Evolutionary conservation across 2,113 vertebrate species (phyloP), one percentile per base, ranked within the genome.

Genomic region (Oncorhynchus mykiss): DNA sequence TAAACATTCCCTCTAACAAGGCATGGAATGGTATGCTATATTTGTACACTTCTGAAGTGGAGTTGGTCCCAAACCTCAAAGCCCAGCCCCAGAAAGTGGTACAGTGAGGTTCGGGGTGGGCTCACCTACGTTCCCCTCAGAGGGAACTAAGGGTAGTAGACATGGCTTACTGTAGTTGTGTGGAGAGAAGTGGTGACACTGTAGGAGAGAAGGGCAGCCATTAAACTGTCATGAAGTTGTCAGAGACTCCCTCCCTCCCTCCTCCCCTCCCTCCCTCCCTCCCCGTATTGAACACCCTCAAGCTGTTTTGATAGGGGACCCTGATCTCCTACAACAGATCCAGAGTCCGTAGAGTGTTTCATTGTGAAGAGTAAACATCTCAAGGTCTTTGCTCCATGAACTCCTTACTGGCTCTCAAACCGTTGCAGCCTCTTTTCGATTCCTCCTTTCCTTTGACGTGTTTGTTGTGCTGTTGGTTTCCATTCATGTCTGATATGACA

Each of bases 401-500:
- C 45, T 74, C 31, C 54, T 14, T 39, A 51, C 16, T 72, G 72
- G 31, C 72, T 79, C 59, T 14, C 25, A 13, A 51, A 51, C 62
- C 6, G 5, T 20, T 18, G 27, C 62, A 76, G 54, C 39, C n/a
- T 71, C 13, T 62, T 67, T 57, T 14, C 0, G 29, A 31, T 31
- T 31, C 29, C 29, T 31, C 29, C 29, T 27, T 22, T 22, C 2
- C 59, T 60, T n/a, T 62, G 8, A 57, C 51, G 60, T 59, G 54
- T 82, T 74, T 82, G 72, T 60, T 80, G 85, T 79, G 20, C 31
- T 81, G 70, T 84, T 73, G 29, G 67, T 79, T 77, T 83, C 59
- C 18, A 82, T 75, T 83, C 31, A 54, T 72, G 76, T 45, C 67
- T 76, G 67, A 74, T 67, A 27, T 68, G 67, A 45, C 68, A 68